Evolutionary conservation across 2,888 invertebrate genomes (phyloP), one percentile per base, ranked within the genome.

Genomic region (Cryptocheilus praepositus): DNA sequence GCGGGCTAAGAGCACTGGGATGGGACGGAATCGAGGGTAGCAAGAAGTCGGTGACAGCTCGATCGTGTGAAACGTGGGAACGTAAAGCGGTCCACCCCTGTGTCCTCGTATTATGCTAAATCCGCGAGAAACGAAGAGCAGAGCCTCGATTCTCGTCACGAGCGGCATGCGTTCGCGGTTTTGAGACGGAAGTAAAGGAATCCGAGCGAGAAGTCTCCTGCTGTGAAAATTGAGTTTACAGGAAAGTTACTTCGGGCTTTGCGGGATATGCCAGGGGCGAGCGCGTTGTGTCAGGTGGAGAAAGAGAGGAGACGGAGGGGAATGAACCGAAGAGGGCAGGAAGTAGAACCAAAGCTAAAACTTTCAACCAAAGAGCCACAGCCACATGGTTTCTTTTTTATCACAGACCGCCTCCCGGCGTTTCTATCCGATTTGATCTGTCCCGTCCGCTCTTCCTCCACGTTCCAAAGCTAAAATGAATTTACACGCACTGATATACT

Each of bases 141-240:
- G 28, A 4, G 28, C 11, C 18, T 7, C 16, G 59, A 79, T 81
- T 82, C 73, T 67, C 71, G 71, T 80, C 78, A 81, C 74, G 76
- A 72, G 69, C 67, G 65, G 74, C 64, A 61, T 72, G 76, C 79
- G 72, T 78, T 71, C 74, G 64, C 65, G 71, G 58, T 74, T 70
- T 58, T 45, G 16, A 54, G 62, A 53, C 63, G 49, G 57, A 53
- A 58, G 45, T 54, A 60, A 49, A 64, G 60, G 62, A 67, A 67
- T 49, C 60, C 59, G 52, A 62, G 46, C 53, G 62, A 64, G 61
- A 65, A 55, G 28, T 65, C 64, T 59, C 68, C 61, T 25, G 58
- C 67, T 44, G 71, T 19, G 76, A 67, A 76, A 78, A 78, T 78
- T 64, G 74, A 78, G 78, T 78, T 78, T 79, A 66, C 65, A 69